phyloP scores from a whole-genome alignment of 2,797 vertebrate genomes.

The Tiaroga cobitis region DNA sequence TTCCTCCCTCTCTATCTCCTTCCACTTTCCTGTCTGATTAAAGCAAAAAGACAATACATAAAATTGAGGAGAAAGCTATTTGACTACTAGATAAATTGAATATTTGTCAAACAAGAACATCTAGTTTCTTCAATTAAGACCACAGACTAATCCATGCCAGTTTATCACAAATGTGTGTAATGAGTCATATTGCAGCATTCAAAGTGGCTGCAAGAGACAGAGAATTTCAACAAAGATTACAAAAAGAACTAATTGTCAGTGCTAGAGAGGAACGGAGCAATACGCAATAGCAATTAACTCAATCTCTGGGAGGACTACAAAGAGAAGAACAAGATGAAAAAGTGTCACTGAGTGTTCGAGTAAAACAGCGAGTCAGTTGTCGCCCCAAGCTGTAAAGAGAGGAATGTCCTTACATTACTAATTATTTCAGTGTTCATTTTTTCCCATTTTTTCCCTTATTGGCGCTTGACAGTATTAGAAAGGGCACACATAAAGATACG shows the following conservation, averaged over 20 bases:
- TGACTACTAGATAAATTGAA: constrained; percentile 5
- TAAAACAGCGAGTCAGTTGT: constrained; percentile 39
- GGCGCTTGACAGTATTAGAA: constrained; percentile 59
- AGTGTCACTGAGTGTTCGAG: constrained; percentile 22
- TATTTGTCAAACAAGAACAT: constrained; percentile 37
- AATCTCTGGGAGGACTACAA: constrained; percentile 28
- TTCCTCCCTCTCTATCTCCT: background rate
- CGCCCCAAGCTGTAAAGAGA: constrained; percentile 29
- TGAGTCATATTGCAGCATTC: constrained; percentile 47
- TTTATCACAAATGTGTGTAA: constrained; percentile 45
- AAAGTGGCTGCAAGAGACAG: constrained; percentile 37
- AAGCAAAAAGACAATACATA: background rate
- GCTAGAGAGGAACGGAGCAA: constrained; percentile 41
- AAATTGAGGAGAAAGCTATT: background rate
- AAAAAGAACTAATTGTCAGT: constrained; percentile 32
- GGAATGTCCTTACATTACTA: constrained; percentile 48
- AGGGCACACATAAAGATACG: constrained; percentile 69
- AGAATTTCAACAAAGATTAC: constrained; percentile 38
- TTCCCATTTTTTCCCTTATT: constrained; percentile 38
- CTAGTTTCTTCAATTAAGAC: constrained; percentile 26
- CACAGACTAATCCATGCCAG: constrained; percentile 22
- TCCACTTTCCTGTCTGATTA: background rate
- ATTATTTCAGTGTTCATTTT: constrained; percentile 65
- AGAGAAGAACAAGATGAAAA: constrained; percentile 44
- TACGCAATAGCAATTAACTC: constrained; percentile 51